These are phyloP conservation scores for Limosa lapponica DNA, from an alignment of 2,797 vertebrate genomes.

Conservation along the genomic window DNA sequence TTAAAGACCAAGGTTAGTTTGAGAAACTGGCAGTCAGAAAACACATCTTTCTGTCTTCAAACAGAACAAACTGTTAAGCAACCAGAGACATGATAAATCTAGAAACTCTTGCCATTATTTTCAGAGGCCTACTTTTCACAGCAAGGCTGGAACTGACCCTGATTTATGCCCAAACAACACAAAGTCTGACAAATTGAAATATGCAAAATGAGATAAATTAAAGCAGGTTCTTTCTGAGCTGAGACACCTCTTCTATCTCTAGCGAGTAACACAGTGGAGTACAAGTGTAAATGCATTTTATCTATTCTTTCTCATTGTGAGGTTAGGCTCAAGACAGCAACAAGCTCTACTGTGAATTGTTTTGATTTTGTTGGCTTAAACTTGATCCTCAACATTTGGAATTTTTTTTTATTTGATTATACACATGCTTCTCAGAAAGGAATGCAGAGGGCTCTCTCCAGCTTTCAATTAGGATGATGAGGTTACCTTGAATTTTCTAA, in stretches of 20 bases:
- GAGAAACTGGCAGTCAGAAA: neutral
- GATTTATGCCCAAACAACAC: neutral
- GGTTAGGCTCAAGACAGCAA: neutral
- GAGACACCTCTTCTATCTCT: neutral
- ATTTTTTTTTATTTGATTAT: conserved; percentile 30
- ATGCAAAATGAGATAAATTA: conserved; percentile 19
- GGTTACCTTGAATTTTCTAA: conserved; percentile 33
- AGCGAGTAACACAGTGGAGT: neutral
- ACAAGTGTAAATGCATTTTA: conserved; percentile 11
- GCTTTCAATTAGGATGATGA: neutral
- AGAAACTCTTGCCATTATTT: neutral
- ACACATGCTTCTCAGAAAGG: conserved; percentile 2
- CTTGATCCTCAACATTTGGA: conserved; percentile 5
- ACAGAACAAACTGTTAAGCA: neutral
- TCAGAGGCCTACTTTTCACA: neutral
- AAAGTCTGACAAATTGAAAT: neutral
- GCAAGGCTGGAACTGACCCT: neutral
- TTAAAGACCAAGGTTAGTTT: neutral
- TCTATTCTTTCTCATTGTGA: neutral
- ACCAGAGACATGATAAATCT: neutral
- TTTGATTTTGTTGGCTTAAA: conserved; percentile 56
- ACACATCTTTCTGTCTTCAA: neutral
- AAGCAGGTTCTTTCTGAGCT: neutral
- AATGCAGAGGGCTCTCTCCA: conserved; percentile 12
- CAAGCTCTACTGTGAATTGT: conserved; percentile 10